These are phyloP conservation scores for Hemiprocne comata DNA, from an alignment of 2,113 vertebrate genomes.

Conservation along the genomic window DNA sequence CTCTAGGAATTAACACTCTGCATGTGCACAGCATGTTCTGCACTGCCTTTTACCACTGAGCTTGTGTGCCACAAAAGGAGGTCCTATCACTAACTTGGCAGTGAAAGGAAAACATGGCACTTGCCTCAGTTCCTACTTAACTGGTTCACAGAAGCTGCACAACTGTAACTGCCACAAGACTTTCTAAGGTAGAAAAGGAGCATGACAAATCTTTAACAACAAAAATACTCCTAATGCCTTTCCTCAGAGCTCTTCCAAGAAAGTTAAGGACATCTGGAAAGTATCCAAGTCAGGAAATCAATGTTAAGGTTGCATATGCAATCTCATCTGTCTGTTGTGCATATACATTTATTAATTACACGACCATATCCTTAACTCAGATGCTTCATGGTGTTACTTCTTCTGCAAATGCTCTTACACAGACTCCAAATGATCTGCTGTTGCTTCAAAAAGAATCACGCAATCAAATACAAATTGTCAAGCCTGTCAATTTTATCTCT, in stretches of 20 bases:
- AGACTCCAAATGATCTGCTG: conserved; percentile 11
- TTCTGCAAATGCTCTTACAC: not conserved
- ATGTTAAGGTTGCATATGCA: not conserved
- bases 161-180: not conserved
- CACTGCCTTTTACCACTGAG: not conserved
- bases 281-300: not conserved
- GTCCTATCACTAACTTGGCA: not conserved
- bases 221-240: not conserved
- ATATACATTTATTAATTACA: not conserved
- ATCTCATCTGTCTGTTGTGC: not conserved
- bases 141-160: not conserved
- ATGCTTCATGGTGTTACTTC: not conserved
- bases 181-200: not conserved
- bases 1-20: not conserved
- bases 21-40: conserved; percentile 62
- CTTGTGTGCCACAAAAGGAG: not conserved
- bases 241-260: not conserved
- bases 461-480: conserved; percentile 13
- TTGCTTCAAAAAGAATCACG: conserved; percentile 23
- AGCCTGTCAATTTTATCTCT: not conserved
- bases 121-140: not conserved
- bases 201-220: not conserved
- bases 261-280: not conserved
- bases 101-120: not conserved
- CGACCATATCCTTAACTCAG: not conserved